Conservation (phyloP, 2,797 vertebrate species). For the Chelonia mydas region DNA sequence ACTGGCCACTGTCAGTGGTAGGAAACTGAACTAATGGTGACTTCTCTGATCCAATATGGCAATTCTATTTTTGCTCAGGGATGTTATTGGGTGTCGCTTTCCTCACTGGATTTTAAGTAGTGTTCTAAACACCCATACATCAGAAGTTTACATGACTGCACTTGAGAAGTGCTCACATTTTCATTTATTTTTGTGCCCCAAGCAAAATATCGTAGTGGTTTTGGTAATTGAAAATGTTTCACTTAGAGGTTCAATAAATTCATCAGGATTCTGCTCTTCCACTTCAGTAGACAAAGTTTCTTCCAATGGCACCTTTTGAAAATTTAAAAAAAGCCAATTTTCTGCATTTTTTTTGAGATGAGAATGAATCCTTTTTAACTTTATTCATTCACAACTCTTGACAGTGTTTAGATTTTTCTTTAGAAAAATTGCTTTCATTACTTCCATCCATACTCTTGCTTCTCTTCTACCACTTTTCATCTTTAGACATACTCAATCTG, state of each 20-base stretch:
- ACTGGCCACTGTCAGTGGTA: neutral
- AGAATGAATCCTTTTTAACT: neutral
- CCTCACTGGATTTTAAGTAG: neutral
- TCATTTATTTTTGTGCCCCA: neutral
- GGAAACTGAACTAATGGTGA: neutral
- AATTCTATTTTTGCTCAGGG: neutral
- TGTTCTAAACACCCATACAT: neutral
- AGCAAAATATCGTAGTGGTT: neutral
- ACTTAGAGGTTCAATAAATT: neutral
- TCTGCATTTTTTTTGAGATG: neutral
- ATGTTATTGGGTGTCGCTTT: neutral
- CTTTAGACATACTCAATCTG: neutral
- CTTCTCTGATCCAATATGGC: neutral
- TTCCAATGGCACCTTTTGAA: neutral
- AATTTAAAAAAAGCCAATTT: neutral
- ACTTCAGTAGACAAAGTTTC: neutral
- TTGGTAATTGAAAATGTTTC: neutral
- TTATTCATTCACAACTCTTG: neutral
- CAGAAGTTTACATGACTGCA: neutral
- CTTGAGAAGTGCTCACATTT: neutral
- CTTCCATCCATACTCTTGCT: neutral
- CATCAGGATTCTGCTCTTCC: neutral
- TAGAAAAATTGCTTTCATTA: conserved; percentile 3
- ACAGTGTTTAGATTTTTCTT: neutral
- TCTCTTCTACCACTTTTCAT: neutral